phyloP scores from a whole-genome alignment of 2,797 vertebrate genomes.

The Dromococcyx pavoninus region DNA sequence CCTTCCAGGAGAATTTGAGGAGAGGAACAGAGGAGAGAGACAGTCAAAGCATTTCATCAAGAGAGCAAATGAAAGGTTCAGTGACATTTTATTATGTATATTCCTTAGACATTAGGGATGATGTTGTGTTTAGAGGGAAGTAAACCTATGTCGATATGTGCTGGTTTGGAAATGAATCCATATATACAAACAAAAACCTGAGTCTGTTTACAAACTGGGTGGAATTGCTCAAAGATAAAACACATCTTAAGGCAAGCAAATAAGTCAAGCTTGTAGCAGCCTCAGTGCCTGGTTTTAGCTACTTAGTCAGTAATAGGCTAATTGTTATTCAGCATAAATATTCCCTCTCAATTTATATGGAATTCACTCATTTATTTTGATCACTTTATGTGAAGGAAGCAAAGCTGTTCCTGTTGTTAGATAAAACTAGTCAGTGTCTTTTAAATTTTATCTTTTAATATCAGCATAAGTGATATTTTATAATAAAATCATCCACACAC shows the following conservation, averaged over 20 bases:
- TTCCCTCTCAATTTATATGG: conserved; percentile 4
- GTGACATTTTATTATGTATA: conserved; percentile 36
- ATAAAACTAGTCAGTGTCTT: background rate
- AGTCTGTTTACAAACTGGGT: conserved; percentile 1
- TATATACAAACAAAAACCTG: background rate
- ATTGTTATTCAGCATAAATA: conserved; percentile 45
- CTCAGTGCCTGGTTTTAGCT: background rate
- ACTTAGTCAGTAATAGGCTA: conserved; percentile 21
- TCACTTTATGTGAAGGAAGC: conserved; percentile 20
- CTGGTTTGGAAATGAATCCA: conserved; percentile 21
- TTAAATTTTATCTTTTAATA: background rate
- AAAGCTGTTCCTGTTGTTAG: conserved; percentile 3
- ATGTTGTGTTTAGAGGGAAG: conserved; percentile 48
- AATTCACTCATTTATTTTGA: conserved; percentile 50
- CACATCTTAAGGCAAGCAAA: background rate
- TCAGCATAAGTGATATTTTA: background rate
- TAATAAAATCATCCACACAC: background rate
- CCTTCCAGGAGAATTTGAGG: conserved; percentile 23
- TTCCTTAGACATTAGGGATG: conserved; percentile 7
- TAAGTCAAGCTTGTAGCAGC: background rate
- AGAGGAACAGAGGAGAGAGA: background rate
- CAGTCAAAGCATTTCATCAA: conserved; percentile 46
- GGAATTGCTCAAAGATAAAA: conserved; percentile 6
- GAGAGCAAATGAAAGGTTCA: conserved; percentile 60
- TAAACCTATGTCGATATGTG: conserved; percentile 15